These are phyloP conservation scores for Micrasema minimum DNA, from an alignment of 1,140 invertebrate species.

Conservation along the genomic window DNA sequence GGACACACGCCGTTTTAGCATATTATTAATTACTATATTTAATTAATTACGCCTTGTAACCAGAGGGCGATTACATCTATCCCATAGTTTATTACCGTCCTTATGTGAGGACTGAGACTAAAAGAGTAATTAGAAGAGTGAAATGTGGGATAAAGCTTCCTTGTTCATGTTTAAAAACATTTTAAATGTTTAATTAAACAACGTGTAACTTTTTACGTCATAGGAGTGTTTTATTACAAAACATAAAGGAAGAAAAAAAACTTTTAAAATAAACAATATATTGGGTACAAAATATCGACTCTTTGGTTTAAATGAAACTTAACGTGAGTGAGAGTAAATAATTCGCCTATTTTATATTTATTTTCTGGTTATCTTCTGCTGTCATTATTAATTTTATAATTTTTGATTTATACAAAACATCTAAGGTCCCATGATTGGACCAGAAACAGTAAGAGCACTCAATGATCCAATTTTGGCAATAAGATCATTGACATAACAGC, in stretches of 20 bases:
- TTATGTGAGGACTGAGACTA: conserved; percentile 48
- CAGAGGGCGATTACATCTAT: conserved; percentile 42
- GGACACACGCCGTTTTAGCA: conserved; percentile 48
- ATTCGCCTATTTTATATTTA: too few species aligned
- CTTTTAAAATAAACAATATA: too few species aligned
- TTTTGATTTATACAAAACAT: too few species aligned
- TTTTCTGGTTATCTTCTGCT: too few species aligned
- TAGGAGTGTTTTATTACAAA: conserved; percentile 16
- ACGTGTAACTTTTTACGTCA: not conserved
- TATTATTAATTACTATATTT: conserved; percentile 54
- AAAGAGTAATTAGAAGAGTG: conserved; percentile 38
- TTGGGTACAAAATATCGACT: too few species aligned
- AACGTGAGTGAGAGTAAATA: too few species aligned
- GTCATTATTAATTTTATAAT: too few species aligned
- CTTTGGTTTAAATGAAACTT: too few species aligned
- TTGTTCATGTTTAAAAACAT: not conserved
- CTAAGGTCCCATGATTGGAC: conserved; percentile 5
- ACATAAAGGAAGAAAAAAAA: too few species aligned
- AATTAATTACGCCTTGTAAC: conserved; percentile 50
- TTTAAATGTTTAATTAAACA: conserved; percentile 26
- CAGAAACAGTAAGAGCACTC: conserved; percentile 19
- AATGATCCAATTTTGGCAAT: conserved; percentile 22
- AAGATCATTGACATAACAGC: conserved; percentile 58
- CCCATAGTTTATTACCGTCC: conserved; percentile 44
- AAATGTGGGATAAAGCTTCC: conserved; percentile 7